Evolutionary conservation across 2,113 vertebrate species (phyloP), one percentile per base, ranked within the genome.

Genomic region (Pelobates fuscus): DNA sequence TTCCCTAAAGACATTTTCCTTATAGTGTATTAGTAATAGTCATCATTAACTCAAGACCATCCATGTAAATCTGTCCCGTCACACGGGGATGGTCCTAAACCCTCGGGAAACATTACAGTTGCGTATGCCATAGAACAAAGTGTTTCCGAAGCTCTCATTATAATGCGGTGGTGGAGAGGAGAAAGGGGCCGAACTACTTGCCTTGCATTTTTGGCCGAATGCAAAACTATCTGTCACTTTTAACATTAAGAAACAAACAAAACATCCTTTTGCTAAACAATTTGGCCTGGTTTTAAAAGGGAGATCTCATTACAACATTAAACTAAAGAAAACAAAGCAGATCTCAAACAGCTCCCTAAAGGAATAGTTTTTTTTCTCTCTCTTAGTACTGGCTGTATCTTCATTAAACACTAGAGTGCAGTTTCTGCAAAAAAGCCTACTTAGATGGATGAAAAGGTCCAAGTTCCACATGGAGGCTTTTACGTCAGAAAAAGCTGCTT

Each of bases 351-450:
- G 63, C 58, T 44, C 70, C 75, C 49, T 29, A n/a, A 20, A 20
- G 70, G 70, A 62, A 66, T 74, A 8, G 57, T 30, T 66, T 46
- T 21, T 18, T 10, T 25, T 11, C 57, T 14, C 20, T 26, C 27
- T 37, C 43, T 73, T 8, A 18, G 32, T 18, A 23, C 61, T 32
- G 46, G 12, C 23, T 65, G 74, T 67, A 46, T 78, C 60, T 70
- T 61, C 70, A 64, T 78, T 44, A 61, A 73, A 61, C 79, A 62
- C 74, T 65, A 54, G 78, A 73, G 63, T 63, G 68, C 76, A 27
- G 49, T 44, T 67, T 75, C 63, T 75, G 72, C 72, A 75, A 75
- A 75, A 75, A 59, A 67, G 62, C 24, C 54, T 10, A 25, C 8
- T 66, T 66, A 55, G 62, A 75, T 58, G 60, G 26, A 55, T 55